Base-by-base conservation (phyloP, 2,113 vertebrate genomes). In the Serilophus lunatus region DNA sequence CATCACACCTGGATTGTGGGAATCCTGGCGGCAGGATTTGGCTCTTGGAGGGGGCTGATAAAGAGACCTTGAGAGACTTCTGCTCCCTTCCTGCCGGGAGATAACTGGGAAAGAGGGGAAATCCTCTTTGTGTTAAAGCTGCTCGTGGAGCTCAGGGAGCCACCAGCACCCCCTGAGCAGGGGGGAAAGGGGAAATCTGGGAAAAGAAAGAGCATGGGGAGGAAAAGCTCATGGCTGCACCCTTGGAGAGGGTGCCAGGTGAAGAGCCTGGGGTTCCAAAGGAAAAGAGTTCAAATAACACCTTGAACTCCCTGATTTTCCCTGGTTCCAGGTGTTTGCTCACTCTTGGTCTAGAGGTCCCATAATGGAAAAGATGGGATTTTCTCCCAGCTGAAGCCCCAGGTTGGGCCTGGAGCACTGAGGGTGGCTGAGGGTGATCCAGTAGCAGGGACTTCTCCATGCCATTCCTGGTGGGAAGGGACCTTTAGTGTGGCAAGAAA, bases 91-190 rank as follows among this genome's bases (percentile, higher is more conserved):
- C 40, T 23, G 28, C 53, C 6, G 1, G 40, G 9, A 6, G 16
- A 20, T 8, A 24, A 22, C 50, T 2, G 2, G 78, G 79, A 45
- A 35, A 0, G 18, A 25, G 74, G 86, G 82, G 45, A 88, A 94
- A 95, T 95, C 92, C 75, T 88, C 87, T 95, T 94, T 85, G 90
- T 35, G 79, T 5, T 13, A 82, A 95, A 94, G 86, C 76, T 7
- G 13, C n/a, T 60, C 12, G 9, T 2, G 5, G 86, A 53, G 23
- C 26, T 3, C 1, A 0, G 31, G 72, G 35, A 80, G 42, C 50
- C 75, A 23, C 60, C 86, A 25, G 8, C 45, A 25, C 33, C 12
- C 45, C 19, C 45, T 0, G 7, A n/a, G 45, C 18, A 7, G 18
- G 36, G 13, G 2, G 7, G 42, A 54, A 40, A 4, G 33, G 35